Percentiles rank a stretch among this genome's conserved stretches.
Conservation (phyloP, 2,797 vertebrate species). For the Pempheris klunzingeri region DNA sequence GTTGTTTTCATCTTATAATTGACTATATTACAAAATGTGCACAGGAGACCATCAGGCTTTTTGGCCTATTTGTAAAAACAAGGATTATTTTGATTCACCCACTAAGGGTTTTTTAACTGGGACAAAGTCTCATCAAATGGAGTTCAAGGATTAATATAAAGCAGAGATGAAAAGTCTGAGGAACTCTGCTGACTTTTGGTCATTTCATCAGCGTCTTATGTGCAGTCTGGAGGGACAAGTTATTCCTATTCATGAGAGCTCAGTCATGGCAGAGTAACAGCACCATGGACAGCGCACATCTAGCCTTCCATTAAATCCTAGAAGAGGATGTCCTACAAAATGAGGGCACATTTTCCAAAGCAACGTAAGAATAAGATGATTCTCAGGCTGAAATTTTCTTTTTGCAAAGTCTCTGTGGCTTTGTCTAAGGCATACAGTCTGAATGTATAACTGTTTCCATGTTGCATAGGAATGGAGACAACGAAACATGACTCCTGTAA, state of each 20-base stretch:
- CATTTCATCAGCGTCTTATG: background rate
- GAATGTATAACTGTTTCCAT: conserved; percentile 30
- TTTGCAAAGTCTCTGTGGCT: background rate
- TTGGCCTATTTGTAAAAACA: background rate
- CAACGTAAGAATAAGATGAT: background rate
- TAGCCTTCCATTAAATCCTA: background rate
- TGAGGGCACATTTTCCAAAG: conserved; percentile 6
- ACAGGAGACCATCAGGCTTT: background rate
- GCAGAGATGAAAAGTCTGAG: conserved; percentile 9
- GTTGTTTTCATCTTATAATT: conserved; percentile 4
- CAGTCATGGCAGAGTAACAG: conserved; percentile 10
- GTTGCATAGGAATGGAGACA: conserved; percentile 30
- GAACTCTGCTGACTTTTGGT: conserved; percentile 15
- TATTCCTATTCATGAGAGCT: background rate
- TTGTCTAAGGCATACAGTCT: background rate
- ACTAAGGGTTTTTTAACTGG: background rate
- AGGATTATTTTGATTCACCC: conserved; percentile 5
- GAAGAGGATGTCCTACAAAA: conserved; percentile 22
- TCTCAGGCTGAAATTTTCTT: background rate
- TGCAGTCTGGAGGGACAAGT: background rate
- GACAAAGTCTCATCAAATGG: conserved; percentile 12
- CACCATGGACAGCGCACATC: conserved; percentile 33
- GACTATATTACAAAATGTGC: background rate
- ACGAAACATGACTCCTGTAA: conserved; percentile 73
- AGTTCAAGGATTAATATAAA: conserved; percentile 23